Base-by-base conservation (phyloP, 2,888 invertebrate species). In the Rhamnusium bicolor region DNA sequence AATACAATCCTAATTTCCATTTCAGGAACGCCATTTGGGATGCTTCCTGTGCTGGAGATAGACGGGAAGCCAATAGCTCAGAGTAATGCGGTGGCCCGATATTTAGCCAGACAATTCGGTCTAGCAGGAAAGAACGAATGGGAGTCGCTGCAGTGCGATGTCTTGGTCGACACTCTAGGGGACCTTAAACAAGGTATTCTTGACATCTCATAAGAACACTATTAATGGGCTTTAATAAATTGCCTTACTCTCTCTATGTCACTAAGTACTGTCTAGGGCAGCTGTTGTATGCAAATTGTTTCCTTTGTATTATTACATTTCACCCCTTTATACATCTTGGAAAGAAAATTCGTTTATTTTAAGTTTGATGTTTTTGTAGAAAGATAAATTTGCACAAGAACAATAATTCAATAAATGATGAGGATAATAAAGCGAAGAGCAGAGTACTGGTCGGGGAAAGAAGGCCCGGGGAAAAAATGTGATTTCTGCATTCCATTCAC, bases 1-100 rank as follows among this genome's bases (percentile, higher is more conserved):
- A 58, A 32, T 40, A 58, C n/a, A 40, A 1, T 40, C 18, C 12
- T 21, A 47, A 29, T 69, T 72, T 53, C n/a, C 24, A 69, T 85
- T 86, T 79, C 84, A 91, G 91, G 86, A 65, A 90, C 89, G 85
- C 91, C 91, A 8, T 91, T 90, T 79, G 91, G 91, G 62, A 90
- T 89, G 87, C 85, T 92, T 54, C 92, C 92, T 1, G 89, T 91
- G 21, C 83, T 92, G 81, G 91, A 91, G 84, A 88, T 91, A 69
- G 90, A 92, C 80, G 92, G 91, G n/a, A 89, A 89, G 76, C 85
- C 86, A 66, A 87, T 90, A 47, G 89, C 90, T 40, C 91, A 92
- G 79, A 90, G 90, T 75, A 89, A 89, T 79, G 91, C 92, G 7
- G 90, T 92, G 70, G 90, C 90, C 5, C 87, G 91, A 80, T 91